These are phyloP conservation scores for Brachyopa scutellaris DNA, from an alignment of 2,888 invertebrate species.

Conservation along the genomic window DNA sequence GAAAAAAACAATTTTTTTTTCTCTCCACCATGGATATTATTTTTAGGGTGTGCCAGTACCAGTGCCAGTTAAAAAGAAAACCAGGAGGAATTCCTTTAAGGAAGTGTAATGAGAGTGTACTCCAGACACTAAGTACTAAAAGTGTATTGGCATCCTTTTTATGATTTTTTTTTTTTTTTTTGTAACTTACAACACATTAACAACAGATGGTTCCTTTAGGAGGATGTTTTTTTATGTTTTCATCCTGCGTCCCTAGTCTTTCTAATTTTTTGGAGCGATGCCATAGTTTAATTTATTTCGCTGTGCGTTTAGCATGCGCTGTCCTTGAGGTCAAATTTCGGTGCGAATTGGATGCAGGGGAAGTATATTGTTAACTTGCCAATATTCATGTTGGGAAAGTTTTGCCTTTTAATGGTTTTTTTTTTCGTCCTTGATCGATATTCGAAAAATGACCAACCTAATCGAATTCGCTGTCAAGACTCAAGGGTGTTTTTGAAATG, in stretches of 20 bases:
- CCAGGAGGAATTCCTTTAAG: conserved; percentile 28
- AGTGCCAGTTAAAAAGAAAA: conserved; percentile 29
- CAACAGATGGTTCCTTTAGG: conserved; percentile 57
- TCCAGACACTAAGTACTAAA: conserved; percentile 63
- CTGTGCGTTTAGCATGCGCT: conserved; percentile 59
- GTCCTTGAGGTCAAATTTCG: conserved; percentile 37
- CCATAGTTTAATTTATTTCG: conserved; percentile 66
- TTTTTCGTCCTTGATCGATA: conserved; percentile 40
- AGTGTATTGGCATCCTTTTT: conserved; percentile 65
- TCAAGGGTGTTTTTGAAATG: conserved; percentile 4
- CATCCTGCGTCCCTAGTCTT: conserved; percentile 14
- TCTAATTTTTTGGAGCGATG: conserved; percentile 46
- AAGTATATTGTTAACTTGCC: conserved; percentile 55
- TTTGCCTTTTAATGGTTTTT: conserved; percentile 24
- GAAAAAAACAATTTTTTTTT: conserved; percentile 19
- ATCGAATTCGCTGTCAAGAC: conserved; percentile 62
- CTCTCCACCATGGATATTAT: conserved; percentile 48
- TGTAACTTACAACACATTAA: conserved; percentile 58
- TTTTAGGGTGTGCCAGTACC: conserved; percentile 42
- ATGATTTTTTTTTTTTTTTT: neutral
- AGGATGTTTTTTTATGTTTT: neutral
- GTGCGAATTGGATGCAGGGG: neutral
- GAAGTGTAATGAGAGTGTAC: conserved; percentile 64
- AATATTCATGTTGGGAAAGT: conserved; percentile 60
- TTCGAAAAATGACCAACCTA: conserved; percentile 62